Evolutionary conservation across 2,113 vertebrate species (phyloP).

Genomic region (Cettia cetti): DNA sequence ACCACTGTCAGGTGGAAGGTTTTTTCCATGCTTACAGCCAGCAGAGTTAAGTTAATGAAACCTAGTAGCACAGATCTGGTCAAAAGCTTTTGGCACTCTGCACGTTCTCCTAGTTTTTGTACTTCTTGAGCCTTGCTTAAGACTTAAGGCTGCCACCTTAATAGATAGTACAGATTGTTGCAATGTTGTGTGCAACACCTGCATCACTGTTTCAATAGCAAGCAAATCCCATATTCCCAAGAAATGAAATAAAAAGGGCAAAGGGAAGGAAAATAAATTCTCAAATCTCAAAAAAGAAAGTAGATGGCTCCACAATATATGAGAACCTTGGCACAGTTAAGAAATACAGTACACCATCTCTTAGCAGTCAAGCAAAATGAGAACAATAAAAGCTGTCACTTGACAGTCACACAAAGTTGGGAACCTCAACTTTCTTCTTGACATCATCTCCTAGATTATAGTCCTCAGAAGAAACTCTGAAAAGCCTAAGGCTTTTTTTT

Average conservation of each 20-base stretch:
- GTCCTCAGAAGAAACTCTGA: neutral
- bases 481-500: neutral
- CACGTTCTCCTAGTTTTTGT: neutral
- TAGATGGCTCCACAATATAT: fast-evolving
- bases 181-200: neutral
- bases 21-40: neutral
- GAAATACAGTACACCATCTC: neutral
- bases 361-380: neutral
- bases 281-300: neutral
- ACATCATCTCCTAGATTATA: neutral
- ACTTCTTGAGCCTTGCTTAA: neutral
- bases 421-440: neutral
- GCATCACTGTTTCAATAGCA: neutral
- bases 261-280: neutral
- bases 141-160: neutral
- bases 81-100: neutral
- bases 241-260: neutral
- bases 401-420: neutral
- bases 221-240: fast-evolving
- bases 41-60: neutral
- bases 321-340: neutral
- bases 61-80: neutral
- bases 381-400: neutral
- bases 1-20: neutral
- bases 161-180: neutral